phyloP scores from a whole-genome alignment of 2,797 vertebrate genomes.

The Gadopsis marmoratus region DNA sequence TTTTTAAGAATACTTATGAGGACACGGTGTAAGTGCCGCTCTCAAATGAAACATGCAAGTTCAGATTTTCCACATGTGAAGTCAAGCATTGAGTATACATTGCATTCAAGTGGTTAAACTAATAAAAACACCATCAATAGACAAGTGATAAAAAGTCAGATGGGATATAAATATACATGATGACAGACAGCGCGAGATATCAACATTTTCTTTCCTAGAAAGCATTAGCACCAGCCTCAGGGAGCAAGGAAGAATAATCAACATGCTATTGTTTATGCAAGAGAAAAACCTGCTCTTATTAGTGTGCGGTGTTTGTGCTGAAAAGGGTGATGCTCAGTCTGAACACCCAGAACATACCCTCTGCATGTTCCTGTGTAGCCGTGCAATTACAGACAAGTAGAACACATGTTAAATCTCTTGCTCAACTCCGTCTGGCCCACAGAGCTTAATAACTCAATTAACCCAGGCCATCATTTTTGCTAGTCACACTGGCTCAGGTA shows the following conservation, averaged over 20 bases:
- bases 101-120: background rate
- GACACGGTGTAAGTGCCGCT: background rate
- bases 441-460: slow-evolving; percentile 76
- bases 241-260: background rate
- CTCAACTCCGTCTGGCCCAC: slow-evolving; percentile 32
- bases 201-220: background rate
- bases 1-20: background rate
- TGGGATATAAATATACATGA: background rate
- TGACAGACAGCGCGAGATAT: background rate
- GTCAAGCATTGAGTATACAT: background rate
- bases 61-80: background rate
- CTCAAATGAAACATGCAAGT: background rate
- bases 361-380: slow-evolving; percentile 26
- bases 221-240: background rate
- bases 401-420: slow-evolving; percentile 52
- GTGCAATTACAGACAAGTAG: slow-evolving; percentile 35
- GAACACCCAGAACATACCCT: slow-evolving; percentile 12
- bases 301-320: background rate
- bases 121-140: background rate
- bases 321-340: background rate
- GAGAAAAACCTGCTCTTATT: background rate
- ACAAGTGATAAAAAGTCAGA: background rate
- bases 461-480: slow-evolving; percentile 67
- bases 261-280: background rate
- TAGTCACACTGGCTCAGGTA: slow-evolving; percentile 62